phyloP scores from a whole-genome alignment of 2,888 invertebrate species.

The Drosophila differens region DNA sequence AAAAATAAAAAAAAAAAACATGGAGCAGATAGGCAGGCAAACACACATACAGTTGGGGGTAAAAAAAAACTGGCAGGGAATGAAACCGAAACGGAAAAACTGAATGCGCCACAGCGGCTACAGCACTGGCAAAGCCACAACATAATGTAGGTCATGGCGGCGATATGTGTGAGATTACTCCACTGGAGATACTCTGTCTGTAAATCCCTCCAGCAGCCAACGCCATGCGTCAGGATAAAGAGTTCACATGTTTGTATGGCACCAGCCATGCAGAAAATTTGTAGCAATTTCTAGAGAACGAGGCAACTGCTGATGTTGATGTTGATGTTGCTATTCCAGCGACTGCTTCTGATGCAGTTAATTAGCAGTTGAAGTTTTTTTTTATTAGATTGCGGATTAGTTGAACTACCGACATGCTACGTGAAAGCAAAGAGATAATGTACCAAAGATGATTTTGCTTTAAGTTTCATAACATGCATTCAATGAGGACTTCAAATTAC shows the following conservation, averaged over 20 bases:
- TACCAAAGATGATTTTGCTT: neutral
- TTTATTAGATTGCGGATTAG: conserved; percentile 56
- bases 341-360: conserved; percentile 44
- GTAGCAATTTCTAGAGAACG: conserved; percentile 51
- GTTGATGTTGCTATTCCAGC: conserved; percentile 22
- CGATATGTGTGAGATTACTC: conserved; percentile 45
- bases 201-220: conserved; percentile 12
- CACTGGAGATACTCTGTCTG: conserved; percentile 25
- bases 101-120: conserved; percentile 18
- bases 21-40: conserved; percentile 37
- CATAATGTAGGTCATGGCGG: conserved; percentile 77
- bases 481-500: neutral
- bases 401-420: conserved; percentile 12
- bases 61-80: conserved; percentile 23
- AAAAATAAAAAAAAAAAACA: conserved; percentile 31
- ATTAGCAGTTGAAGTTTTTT: conserved; percentile 46
- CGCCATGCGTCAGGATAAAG: conserved; percentile 30
- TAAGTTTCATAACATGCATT: neutral
- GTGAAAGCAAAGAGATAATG: conserved; percentile 23
- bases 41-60: conserved; percentile 18
- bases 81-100: conserved; percentile 27
- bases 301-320: conserved; percentile 38
- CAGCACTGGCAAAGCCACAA: conserved; percentile 23
- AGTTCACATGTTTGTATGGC: conserved; percentile 45
- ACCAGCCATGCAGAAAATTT: conserved; percentile 59